These are phyloP conservation scores for Eristalis arbustorum DNA, from an alignment of 2,888 invertebrate species.

Conservation along the genomic window DNA sequence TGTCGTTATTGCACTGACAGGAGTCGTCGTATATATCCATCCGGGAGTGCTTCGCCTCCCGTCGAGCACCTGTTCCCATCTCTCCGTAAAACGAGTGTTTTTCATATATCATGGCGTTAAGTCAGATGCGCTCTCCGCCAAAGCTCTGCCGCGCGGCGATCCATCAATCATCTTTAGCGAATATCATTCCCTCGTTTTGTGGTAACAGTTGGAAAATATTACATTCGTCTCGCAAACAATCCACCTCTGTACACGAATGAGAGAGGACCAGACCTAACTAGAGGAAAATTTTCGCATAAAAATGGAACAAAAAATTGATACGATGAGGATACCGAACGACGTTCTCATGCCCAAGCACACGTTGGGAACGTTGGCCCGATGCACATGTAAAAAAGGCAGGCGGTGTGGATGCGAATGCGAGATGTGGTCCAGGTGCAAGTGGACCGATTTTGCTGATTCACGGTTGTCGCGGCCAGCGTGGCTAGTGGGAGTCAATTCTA, in stretches of 20 bases:
- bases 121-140: slow-evolving; percentile 49
- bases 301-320: not conserved
- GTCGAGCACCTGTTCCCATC: slow-evolving; percentile 47
- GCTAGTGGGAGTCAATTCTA: slow-evolving; percentile 47
- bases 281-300: slow-evolving; percentile 5
- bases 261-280: slow-evolving; percentile 11
- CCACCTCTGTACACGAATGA: slow-evolving; percentile 10
- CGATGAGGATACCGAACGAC: not conserved
- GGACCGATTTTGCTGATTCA: slow-evolving; percentile 60
- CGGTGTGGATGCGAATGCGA: not conserved
- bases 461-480: slow-evolving; percentile 33
- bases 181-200: slow-evolving; percentile 66
- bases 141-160: slow-evolving; percentile 42
- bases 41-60: not conserved
- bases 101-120: slow-evolving; percentile 60
- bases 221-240: slow-evolving; percentile 59
- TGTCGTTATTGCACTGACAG: slow-evolving; percentile 23
- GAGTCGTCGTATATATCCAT: not conserved
- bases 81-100: slow-evolving; percentile 36
- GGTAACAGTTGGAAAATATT: slow-evolving; percentile 69
- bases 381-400: slow-evolving; percentile 26
- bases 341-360: not conserved
- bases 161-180: slow-evolving; percentile 68
- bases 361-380: too few species aligned
- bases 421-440: slow-evolving; percentile 52